Conservation (phyloP, 2,797 vertebrate species). For the Aphelocoma californica region DNA sequence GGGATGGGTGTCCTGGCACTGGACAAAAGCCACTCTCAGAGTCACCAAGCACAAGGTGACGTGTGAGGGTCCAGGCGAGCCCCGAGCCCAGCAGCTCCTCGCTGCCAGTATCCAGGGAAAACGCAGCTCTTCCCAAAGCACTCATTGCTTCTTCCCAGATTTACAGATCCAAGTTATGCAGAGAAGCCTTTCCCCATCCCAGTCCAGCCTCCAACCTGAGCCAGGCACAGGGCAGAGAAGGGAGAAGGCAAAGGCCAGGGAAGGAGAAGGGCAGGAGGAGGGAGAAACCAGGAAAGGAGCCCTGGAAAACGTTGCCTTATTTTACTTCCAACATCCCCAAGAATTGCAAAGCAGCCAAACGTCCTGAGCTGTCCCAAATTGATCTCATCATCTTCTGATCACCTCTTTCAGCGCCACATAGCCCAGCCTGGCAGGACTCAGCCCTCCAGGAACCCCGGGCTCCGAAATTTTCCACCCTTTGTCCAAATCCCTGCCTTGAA, state of each 20-base stretch:
- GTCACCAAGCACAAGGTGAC: rapidly evolving
- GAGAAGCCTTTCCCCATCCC: not conserved
- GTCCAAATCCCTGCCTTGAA: not conserved
- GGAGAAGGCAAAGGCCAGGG: not conserved
- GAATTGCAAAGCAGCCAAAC: not conserved
- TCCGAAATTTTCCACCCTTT: not conserved
- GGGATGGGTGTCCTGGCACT: rapidly evolving
- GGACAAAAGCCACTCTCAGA: rapidly evolving
- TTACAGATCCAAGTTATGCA: not conserved
- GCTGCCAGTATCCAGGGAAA: rapidly evolving
- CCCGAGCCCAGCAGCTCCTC: not conserved
- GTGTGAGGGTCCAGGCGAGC: rapidly evolving
- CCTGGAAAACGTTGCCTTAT: not conserved
- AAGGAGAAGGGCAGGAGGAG: not conserved
- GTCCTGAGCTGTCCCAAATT: not conserved
- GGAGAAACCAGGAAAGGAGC: not conserved
- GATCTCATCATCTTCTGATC: not conserved
- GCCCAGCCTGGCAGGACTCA: not conserved
- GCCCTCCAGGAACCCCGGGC: not conserved
- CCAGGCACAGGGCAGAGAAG: not conserved
- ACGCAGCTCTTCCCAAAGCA: not conserved
- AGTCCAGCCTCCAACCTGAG: not conserved
- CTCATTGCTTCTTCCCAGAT: rapidly evolving
- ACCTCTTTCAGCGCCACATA: not conserved
- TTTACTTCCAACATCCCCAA: not conserved